Base-by-base conservation (phyloP, 2,888 invertebrate genomes). In the Metacarcinus magister region DNA sequence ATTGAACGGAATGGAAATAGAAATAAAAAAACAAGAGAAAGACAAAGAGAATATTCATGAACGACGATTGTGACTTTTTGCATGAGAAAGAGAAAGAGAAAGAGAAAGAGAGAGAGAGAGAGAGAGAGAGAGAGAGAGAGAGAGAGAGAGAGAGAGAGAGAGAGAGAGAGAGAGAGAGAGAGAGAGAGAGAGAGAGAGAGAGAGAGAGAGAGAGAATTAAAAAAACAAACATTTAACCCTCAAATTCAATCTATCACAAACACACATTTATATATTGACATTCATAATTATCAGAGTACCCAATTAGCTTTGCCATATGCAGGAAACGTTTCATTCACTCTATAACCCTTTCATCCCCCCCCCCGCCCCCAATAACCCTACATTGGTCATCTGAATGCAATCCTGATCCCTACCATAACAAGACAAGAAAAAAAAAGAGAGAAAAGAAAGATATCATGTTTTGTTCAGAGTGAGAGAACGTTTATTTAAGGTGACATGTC, bases 181-280 rank as follows among this genome's bases (percentile, higher is more conserved):
- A 82, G 82, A 82, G 82, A 82, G 82, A 82, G 82, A 82, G 82
- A 82, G 82, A 82, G 32, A 32, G 32, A 32, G 32, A 3, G 82
- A 82, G 82, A 82, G 82, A 82, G 82, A 82, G 82, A 82, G 82
- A 82, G 82, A 82, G 82, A 82, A n/a, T n/a, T n/a, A 19, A 67
- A 19, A 67, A 13, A 13, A 13, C 67, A 10, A 23, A 8, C 19
- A 7, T 32, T 2, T 13, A 82, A 32, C 82, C 32, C 5, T 2
- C 32, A 67, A 5, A 67, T 82, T 82, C 32, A 82, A 82, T 82
- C 82, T 28, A 32, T 82, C 82, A 82, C 28, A 82, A 0, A 13
- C 82, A 82, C 32, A 82, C 82, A 82, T 82, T 82, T 82, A 82
- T 82, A 82, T 82, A 82, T 82, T 82, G 67, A n/a, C 67, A 67